A percentile compares a stretch with the other conserved stretches of the same genome.
phyloP scores from a whole-genome alignment of 2,888 invertebrate species.

The Saturnia pavonia region DNA sequence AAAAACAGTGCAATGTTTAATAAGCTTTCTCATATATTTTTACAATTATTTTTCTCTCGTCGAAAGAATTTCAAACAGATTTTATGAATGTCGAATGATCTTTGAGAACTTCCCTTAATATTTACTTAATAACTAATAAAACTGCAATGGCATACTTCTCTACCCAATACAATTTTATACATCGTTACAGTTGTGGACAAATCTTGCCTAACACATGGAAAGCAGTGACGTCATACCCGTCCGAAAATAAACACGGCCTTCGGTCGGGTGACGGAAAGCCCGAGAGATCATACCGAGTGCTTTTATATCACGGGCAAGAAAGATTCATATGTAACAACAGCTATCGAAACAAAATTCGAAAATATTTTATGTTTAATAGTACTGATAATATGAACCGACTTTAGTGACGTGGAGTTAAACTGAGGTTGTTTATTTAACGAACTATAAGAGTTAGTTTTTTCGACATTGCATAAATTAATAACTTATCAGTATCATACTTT shows the following conservation, averaged over 20 bases:
- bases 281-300: conserved; percentile 51
- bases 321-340: conserved; percentile 47
- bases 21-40: not conserved
- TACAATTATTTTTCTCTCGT: not conserved
- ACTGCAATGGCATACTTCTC: not conserved
- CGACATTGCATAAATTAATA: not conserved
- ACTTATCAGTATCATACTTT: not conserved
- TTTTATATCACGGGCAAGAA: conserved; percentile 47
- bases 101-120: not conserved
- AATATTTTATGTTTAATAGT: conserved; percentile 36
- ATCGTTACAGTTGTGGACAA: conserved; percentile 34
- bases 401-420: no score
- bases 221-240: conserved; percentile 57
- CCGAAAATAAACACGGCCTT: conserved; percentile 69
- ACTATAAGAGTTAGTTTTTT: no score
- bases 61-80: not conserved
- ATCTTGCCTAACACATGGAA: conserved; percentile 55
- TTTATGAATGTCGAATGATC: not conserved
- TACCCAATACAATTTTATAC: conserved; percentile 34
- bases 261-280: conserved; percentile 63
- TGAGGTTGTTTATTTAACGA: no score
- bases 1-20: no score
- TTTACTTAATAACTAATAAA: no score
- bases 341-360: conserved; percentile 38
- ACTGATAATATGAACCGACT: not conserved